Conservation (phyloP, 1,140 invertebrate species). For the Thrips palmi region DNA sequence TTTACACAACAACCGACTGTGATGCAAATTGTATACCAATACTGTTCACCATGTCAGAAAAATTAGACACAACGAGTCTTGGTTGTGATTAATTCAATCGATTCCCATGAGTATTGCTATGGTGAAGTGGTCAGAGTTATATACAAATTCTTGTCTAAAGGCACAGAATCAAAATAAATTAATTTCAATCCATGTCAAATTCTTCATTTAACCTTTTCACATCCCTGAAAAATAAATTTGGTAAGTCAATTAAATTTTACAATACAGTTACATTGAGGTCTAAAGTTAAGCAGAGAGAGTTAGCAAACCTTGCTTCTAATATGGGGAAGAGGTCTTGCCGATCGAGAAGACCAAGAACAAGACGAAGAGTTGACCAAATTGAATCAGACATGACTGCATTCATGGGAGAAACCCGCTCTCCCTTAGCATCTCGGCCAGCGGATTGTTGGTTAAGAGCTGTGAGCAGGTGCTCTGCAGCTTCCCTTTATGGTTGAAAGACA, state of each 20-base stretch:
- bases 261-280: conserved; percentile 1
- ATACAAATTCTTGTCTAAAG: no score
- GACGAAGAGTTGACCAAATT: conserved; percentile 86
- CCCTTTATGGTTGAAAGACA: conserved; percentile 27
- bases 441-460: conserved; percentile 85
- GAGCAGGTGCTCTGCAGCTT: conserved; percentile 90
- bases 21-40: no score
- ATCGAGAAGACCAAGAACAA: conserved; percentile 75
- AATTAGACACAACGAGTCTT: no score
- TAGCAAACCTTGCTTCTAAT: conserved; percentile 44
- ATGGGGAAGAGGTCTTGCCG: conserved; percentile 55
- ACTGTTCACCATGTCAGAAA: no score
- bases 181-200: no score
- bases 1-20: no score
- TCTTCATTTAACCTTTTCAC: conserved; percentile 40
- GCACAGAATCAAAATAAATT: no score
- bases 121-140: no score
- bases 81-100: no score
- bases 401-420: conserved; percentile 22
- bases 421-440: conserved; percentile 40
- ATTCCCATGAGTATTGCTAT: no score
- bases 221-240: conserved; percentile 28
- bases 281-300: conserved; percentile 5
- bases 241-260: conserved; percentile 10
- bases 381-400: conserved; percentile 59